Percentiles rank a stretch among this genome's conserved stretches.
phyloP scores from a whole-genome alignment of 2,113 vertebrate genomes.

The Maccullochella peelii region DNA sequence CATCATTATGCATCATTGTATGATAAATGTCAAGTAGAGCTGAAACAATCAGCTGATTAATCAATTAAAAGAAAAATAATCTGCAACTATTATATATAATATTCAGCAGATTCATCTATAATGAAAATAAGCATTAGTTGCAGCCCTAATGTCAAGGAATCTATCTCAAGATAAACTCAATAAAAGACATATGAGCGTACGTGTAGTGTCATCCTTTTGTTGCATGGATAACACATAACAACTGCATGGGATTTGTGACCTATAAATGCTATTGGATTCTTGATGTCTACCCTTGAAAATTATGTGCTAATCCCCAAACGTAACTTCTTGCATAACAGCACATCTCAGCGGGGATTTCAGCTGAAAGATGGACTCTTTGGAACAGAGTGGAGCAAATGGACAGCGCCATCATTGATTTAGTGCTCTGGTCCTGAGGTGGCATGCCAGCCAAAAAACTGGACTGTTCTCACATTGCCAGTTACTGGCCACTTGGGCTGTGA shows the following conservation, averaged over 20 bases:
- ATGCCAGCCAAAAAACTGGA: constrained; percentile 23
- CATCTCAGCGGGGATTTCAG: constrained; percentile 71
- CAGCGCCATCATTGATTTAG: constrained; percentile 45
- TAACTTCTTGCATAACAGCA: constrained; percentile 74
- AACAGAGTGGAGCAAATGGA: constrained; percentile 59
- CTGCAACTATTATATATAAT: neutral
- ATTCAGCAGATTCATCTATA: neutral
- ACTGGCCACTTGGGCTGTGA: constrained; percentile 10
- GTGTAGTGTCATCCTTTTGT: constrained; percentile 34
- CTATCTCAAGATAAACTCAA: neutral
- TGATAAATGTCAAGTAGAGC: neutral
- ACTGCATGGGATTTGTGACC: constrained; percentile 66
- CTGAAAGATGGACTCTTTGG: constrained; percentile 70
- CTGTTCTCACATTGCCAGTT: constrained; percentile 27
- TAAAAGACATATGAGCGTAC: neutral
- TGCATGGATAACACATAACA: constrained; percentile 37
- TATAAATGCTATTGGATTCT: constrained; percentile 64
- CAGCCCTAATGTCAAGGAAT: neutral
- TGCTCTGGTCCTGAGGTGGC: constrained; percentile 23
- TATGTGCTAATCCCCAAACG: constrained; percentile 76
- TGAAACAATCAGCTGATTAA: neutral
- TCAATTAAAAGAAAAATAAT: neutral
- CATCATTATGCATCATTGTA: neutral
- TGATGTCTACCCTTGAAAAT: constrained; percentile 74
- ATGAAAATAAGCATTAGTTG: neutral